Percentiles rank a stretch among this genome's conserved stretches.
Evolutionary conservation across 2,113 vertebrate genomes (phyloP).

Genomic region (Nannospalax galili): DNA sequence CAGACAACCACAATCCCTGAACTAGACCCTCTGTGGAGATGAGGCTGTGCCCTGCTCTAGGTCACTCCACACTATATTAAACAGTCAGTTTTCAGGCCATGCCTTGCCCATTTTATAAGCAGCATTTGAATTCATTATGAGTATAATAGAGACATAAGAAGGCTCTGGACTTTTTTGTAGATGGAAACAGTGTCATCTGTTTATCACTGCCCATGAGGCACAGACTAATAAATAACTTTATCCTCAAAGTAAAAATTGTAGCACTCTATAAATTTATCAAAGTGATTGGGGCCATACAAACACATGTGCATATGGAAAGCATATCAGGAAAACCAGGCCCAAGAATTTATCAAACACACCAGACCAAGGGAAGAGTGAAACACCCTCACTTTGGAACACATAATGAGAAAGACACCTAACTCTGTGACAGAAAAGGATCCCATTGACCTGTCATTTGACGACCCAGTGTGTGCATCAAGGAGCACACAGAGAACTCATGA

Average conservation of each 20-base stretch:
- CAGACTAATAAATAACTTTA: background rate
- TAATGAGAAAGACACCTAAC: background rate
- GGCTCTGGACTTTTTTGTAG: background rate
- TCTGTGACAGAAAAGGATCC: background rate
- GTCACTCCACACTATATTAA: background rate
- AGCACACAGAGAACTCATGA: too few relatives aligned
- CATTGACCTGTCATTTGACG: background rate
- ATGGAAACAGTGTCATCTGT: background rate
- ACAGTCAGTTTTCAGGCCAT: background rate
- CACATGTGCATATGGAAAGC: background rate
- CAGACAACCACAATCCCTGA: background rate
- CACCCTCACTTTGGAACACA: background rate
- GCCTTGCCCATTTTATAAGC: background rate
- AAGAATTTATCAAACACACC: background rate
- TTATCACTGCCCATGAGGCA: background rate
- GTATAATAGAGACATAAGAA: background rate
- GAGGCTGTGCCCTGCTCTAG: background rate
- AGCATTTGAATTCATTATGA: background rate
- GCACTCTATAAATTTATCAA: too few relatives aligned
- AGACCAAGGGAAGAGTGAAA: background rate
- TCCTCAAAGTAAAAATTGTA: background rate
- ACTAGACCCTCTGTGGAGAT: background rate
- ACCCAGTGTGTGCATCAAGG: background rate
- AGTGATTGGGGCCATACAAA: background rate
- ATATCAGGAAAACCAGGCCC: background rate